These are phyloP conservation scores for Catalaphyllia jardinei DNA, from an alignment of 64 coral and sea anemone genomes.

Conservation along the genomic window DNA sequence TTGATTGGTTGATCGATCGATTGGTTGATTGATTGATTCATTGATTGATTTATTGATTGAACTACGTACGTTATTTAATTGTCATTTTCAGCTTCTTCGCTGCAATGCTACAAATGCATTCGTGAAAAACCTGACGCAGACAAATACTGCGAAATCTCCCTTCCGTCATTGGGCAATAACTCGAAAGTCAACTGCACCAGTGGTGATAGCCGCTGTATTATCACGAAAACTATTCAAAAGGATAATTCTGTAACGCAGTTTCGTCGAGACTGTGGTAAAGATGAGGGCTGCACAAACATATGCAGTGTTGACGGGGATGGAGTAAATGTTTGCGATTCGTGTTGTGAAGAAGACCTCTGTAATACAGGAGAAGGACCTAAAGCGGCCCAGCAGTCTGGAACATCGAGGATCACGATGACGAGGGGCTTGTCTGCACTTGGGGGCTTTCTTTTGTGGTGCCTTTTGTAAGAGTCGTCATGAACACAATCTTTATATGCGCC, in stretches of 20 bases:
- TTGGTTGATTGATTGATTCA: too few relatives aligned
- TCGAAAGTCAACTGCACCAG: background rate
- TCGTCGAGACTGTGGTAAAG: background rate
- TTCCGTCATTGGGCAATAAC: background rate
- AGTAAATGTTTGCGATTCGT: background rate
- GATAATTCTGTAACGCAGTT: background rate
- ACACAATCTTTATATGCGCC: background rate
- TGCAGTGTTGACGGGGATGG: background rate
- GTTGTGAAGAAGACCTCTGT: constrained; percentile 25
- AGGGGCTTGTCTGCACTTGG: background rate
- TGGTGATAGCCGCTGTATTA: background rate
- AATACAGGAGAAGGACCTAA: constrained; percentile 26
- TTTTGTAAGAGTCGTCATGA: background rate
- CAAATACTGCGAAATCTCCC: background rate
- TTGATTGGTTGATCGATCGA: too few relatives aligned
- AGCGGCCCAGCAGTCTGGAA: constrained; percentile 1
- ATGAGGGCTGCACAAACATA: background rate
- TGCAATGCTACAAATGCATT: constrained; percentile 8
- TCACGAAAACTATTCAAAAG: background rate
- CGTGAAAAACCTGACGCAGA: background rate
- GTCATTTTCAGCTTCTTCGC: background rate
- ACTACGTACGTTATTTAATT: background rate
- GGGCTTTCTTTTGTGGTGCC: background rate
- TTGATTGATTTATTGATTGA: background rate
- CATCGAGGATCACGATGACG: background rate